Conservation (phyloP, 2,888 invertebrate species). For the Mythimna albipuncta region DNA sequence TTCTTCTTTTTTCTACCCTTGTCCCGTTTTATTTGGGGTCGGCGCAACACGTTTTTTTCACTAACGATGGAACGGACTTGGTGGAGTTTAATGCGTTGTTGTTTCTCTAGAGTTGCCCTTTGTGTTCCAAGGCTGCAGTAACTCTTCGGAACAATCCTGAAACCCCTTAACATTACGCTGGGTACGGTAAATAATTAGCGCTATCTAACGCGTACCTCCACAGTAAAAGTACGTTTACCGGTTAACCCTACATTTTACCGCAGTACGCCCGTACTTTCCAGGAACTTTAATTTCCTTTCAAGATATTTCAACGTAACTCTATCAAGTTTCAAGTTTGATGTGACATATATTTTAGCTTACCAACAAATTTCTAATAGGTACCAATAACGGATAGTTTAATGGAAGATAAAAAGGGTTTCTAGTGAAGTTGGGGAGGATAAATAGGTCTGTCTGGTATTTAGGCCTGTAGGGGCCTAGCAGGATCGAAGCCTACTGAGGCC, state of each 20-base stretch:
- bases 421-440: neutral
- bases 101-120: too few relatives aligned
- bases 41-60: too few relatives aligned
- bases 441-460: too few relatives aligned
- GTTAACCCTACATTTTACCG: constrained; percentile 21
- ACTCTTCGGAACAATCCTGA: too few relatives aligned
- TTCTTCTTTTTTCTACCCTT: too few relatives aligned
- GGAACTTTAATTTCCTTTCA: constrained; percentile 56
- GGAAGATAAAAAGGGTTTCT: neutral
- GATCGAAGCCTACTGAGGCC: too few relatives aligned
- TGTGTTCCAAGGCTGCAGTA: too few relatives aligned
- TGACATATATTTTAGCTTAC: constrained; percentile 12
- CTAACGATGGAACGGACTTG: too few relatives aligned
- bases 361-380: neutral
- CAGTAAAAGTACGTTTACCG: constrained; percentile 11
- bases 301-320: constrained; percentile 26
- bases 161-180: neutral
- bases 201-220: neutral
- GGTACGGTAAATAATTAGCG: neutral
- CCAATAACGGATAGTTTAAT: too few relatives aligned
- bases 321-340: constrained; percentile 35
- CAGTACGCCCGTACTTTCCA: constrained; percentile 45
- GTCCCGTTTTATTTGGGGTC: too few relatives aligned
- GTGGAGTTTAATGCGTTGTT: too few relatives aligned
- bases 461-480: too few relatives aligned